Evolutionary conservation across 2,888 invertebrate species (phyloP).

Genomic region (Parapristionchus giblindavisi): DNA sequence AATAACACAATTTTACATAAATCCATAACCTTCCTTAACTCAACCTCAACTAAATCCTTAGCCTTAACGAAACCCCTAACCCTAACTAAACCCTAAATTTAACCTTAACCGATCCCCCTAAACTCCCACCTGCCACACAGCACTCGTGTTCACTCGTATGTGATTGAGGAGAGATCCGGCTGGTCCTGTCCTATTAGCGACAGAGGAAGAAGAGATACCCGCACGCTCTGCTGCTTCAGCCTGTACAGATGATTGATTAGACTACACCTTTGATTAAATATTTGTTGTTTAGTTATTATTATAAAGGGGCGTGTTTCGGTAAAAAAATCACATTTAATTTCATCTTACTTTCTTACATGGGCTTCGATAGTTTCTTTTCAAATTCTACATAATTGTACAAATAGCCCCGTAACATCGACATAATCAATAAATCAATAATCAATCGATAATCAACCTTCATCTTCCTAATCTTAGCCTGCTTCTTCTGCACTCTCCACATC

Average conservation of each 20-base stretch:
- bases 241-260: slow-evolving; percentile 38
- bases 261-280: too few relatives aligned
- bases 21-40: background rate
- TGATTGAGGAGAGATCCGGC: slow-evolving; percentile 17
- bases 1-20: too few relatives aligned
- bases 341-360: too few relatives aligned
- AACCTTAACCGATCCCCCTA: slow-evolving; percentile 40
- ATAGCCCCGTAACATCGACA: too few relatives aligned
- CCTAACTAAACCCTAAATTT: background rate
- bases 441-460: too few relatives aligned
- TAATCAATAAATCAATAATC: too few relatives aligned
- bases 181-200: background rate
- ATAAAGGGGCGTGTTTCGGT: too few relatives aligned
- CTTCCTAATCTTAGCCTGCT: slow-evolving; percentile 37
- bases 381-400: too few relatives aligned
- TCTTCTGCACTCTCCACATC: slow-evolving; percentile 52
- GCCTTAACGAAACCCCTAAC: too few relatives aligned
- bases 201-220: background rate
- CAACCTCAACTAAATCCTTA: background rate
- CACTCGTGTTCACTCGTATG: slow-evolving; percentile 32
- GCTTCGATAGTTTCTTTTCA: too few relatives aligned
- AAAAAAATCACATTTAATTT: too few relatives aligned
- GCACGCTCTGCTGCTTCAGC: slow-evolving; percentile 40
- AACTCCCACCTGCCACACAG: slow-evolving; percentile 45
- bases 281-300: too few relatives aligned